Conservation (phyloP, 2,888 invertebrate species). For the Polymixis lichenea region DNA sequence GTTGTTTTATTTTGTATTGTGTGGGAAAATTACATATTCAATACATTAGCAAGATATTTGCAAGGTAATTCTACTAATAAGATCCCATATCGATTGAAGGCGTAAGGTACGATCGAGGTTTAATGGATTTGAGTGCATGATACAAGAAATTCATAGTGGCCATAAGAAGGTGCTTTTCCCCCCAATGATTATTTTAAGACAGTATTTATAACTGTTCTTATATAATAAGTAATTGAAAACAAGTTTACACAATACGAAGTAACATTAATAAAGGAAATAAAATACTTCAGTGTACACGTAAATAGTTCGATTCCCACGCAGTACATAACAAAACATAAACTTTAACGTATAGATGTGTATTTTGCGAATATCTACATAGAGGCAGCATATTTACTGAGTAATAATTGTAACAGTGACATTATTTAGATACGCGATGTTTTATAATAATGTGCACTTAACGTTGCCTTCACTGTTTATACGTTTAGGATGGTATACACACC, state of each 20-base stretch:
- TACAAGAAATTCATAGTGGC: slow-evolving; percentile 8
- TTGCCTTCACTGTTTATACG: slow-evolving; percentile 79
- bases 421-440: slow-evolving; percentile 78
- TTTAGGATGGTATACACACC: slow-evolving; percentile 39
- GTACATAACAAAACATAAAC: slow-evolving; percentile 76
- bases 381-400: slow-evolving; percentile 86
- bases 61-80: not conserved
- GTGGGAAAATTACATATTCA: slow-evolving; percentile 56
- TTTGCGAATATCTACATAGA: slow-evolving; percentile 89
- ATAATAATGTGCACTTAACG: slow-evolving; percentile 78
- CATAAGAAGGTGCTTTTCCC: slow-evolving; percentile 10
- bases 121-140: not conserved
- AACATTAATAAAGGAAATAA: slow-evolving; percentile 60
- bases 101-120: not conserved
- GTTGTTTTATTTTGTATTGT: slow-evolving; percentile 76
- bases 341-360: slow-evolving; percentile 84
- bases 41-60: not conserved
- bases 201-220: not conserved
- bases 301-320: slow-evolving; percentile 63
- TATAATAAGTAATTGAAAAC: not conserved
- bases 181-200: slow-evolving; percentile 8
- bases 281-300: slow-evolving; percentile 54
- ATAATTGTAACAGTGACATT: slow-evolving; percentile 75
- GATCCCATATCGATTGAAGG: not conserved
- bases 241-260: slow-evolving; percentile 46